These are phyloP conservation scores for Sarcophaga peregrina DNA, from an alignment of 1,140 invertebrate genomes.

Conservation along the genomic window DNA sequence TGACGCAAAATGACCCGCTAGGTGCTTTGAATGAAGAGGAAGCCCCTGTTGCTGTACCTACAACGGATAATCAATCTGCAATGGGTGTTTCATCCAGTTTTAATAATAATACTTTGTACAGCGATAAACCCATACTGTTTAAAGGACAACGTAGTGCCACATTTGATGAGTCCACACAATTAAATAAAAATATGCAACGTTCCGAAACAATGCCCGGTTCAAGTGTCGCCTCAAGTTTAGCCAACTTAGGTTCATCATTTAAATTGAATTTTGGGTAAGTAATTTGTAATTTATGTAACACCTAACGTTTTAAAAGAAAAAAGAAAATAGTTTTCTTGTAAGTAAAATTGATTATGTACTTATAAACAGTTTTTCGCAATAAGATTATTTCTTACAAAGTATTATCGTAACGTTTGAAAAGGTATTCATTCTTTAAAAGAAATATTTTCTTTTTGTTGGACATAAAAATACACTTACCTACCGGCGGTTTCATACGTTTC, in stretches of 20 bases:
- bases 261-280: constrained; percentile 87
- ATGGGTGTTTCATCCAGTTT: constrained; percentile 31
- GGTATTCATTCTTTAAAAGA: too few species aligned
- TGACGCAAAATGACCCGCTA: constrained; percentile 90
- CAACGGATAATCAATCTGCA: constrained; percentile 30
- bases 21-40: constrained; percentile 78
- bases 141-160: constrained; percentile 70
- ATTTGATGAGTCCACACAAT: constrained; percentile 71
- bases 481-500: too few species aligned
- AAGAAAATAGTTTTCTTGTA: background rate
- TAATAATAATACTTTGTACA: constrained; percentile 53
- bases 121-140: constrained; percentile 71
- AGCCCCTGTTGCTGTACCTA: constrained; percentile 34
- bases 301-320: too few species aligned
- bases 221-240: constrained; percentile 79
- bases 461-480: too few species aligned
- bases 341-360: background rate
- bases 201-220: constrained; percentile 84
- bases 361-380: background rate
- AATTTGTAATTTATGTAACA: too few species aligned
- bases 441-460: too few species aligned
- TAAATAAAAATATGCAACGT: constrained; percentile 72
- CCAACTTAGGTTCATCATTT: constrained; percentile 80
- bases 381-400: background rate
- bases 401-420: too few species aligned